Percentiles rank a stretch among this genome's conserved stretches.
Evolutionary conservation across 2,113 vertebrate genomes (phyloP).

Genomic region (Cinclus cinclus): DNA sequence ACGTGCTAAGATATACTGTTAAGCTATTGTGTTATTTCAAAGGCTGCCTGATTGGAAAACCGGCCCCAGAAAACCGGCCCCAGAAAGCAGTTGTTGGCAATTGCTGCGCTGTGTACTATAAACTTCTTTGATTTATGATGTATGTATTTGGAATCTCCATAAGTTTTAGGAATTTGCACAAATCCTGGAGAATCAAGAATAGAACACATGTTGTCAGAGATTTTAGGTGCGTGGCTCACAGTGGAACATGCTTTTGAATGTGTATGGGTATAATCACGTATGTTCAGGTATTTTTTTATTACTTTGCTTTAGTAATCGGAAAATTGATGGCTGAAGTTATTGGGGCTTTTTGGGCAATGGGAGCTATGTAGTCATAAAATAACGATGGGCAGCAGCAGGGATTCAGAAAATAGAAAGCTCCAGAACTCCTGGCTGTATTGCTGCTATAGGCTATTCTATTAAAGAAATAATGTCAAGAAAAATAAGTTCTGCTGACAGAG

Average conservation of each 20-base stretch:
- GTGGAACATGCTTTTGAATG: neutral
- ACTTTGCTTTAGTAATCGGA: neutral
- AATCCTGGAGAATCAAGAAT: neutral
- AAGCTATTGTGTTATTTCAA: neutral
- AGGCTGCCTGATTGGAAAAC: neutral
- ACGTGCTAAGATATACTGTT: neutral
- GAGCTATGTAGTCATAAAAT: neutral
- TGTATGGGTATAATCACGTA: neutral
- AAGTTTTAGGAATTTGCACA: neutral
- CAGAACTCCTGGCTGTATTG: neutral
- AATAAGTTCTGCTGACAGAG: slow-evolving; percentile 10
- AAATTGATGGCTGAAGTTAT: neutral
- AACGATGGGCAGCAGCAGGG: neutral
- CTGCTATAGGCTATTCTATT: neutral
- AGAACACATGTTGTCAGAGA: neutral
- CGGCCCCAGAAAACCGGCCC: neutral
- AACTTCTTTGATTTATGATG: neutral
- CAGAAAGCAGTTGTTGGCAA: neutral
- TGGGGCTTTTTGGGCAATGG: neutral
- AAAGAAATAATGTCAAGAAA: neutral
- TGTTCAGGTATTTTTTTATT: neutral
- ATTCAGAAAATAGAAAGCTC: neutral
- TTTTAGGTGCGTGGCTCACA: neutral
- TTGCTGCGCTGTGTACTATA: neutral
- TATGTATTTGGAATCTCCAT: neutral